Base-by-base conservation (phyloP, 2,797 vertebrate species). In the Sternarchorhynchus goeldii region DNA sequence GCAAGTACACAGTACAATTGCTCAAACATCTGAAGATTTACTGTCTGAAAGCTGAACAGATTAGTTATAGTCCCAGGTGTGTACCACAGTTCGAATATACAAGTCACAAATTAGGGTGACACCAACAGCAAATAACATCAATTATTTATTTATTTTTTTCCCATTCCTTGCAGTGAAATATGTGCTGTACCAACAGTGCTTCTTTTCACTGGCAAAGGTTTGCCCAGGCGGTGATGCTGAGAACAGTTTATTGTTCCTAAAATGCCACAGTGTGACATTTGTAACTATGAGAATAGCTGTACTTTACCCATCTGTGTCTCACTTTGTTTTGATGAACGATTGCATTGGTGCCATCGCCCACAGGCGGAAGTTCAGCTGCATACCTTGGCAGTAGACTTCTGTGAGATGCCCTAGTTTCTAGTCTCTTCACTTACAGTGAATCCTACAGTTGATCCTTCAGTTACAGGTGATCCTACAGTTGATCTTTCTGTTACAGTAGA, bases 201-300 rank as follows among this genome's bases (percentile, higher is more conserved):
- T 60, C 77, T 82, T 78, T 78, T 78, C 80, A 78, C 14, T 72
- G 60, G 55, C 16, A 60, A 76, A 56, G 29, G 63, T 63, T 45
- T 70, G 36, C 83, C 70, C 34, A 32, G 60, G 60, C 32, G 16
- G 69, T 53, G 21, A 53, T 29, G 62, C 64, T 50, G 58, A 77
- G 65, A 82, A 82, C 80, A 57, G 57, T 14, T 64, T 34, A 64
- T 82, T 82, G 76, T 82, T 78, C 73, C 68, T 70, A 39, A 63
- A 69, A 81, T 63, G 70, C 76, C 80, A 74, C 70, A 69, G 67
- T 73, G 41, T 65, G 76, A 82, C 76, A 81, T 83, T 83, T 80
- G 81, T 80, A 58, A 66, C 71, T 63, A 32, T 31, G 60, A 63
- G 65, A 78, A 75, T 78, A 1, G 45, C 34, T 39, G 53, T 34